These are phyloP conservation scores for Heteromurus nitidus DNA, from an alignment of 2,888 invertebrate species.

Conservation along the genomic window DNA sequence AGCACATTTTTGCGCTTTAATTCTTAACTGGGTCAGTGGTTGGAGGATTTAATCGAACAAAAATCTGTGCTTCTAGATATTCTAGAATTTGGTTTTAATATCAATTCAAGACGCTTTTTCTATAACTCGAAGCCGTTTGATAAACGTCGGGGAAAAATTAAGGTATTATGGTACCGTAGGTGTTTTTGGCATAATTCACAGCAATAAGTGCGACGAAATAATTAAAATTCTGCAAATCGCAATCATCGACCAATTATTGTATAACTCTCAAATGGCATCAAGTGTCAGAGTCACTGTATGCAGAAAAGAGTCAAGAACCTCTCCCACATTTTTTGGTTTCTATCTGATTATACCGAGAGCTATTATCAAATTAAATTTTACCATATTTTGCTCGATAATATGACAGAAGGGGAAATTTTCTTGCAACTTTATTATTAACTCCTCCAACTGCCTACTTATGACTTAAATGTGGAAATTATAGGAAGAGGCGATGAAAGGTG, in stretches of 20 bases:
- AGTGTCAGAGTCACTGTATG: too few species aligned
- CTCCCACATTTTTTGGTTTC: neutral
- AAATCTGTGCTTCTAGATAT: neutral
- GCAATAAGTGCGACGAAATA: neutral
- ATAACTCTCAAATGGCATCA: too few species aligned
- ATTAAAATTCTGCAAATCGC: neutral
- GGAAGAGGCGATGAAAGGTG: neutral
- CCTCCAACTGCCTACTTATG: neutral
- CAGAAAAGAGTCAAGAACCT: too few species aligned
- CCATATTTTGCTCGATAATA: neutral
- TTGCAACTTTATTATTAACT: neutral
- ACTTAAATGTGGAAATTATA: neutral
- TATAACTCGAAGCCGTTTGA: too few species aligned
- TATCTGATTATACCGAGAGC: too few species aligned
- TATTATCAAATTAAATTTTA: neutral
- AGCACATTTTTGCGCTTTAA: too few species aligned
- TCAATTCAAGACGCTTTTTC: too few species aligned
- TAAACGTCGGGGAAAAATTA: too few species aligned
- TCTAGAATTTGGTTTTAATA: neutral
- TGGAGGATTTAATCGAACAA: neutral
- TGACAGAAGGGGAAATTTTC: neutral
- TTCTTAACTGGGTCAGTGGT: slow-evolving; percentile 3
- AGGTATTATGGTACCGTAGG: too few species aligned
- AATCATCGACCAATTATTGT: too few species aligned
- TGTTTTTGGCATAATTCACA: neutral